Conservation (phyloP, 37 sponge, comb jelly and placozoan genomes). For the Geodia barretti region DNA sequence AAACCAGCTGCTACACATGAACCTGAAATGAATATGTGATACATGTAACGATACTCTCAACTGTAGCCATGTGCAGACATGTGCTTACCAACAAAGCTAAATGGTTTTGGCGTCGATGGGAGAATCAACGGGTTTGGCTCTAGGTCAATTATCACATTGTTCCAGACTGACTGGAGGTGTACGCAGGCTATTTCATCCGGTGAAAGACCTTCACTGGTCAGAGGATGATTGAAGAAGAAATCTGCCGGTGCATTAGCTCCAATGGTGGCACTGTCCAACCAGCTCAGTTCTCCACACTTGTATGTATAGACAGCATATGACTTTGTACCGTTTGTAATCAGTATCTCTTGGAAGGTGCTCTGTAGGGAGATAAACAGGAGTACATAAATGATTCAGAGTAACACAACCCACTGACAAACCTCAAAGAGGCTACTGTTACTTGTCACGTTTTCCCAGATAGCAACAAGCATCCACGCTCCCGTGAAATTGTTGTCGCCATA, state of each 20-base stretch:
- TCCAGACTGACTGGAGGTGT: not conserved
- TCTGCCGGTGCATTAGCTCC: not conserved
- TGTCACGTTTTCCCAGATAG: not conserved
- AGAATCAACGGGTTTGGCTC: not conserved
- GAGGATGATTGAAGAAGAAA: not conserved
- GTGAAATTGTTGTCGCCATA: not conserved
- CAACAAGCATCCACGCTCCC: not conserved
- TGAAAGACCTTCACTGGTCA: not conserved
- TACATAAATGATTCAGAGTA: not conserved
- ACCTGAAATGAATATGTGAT: too few species aligned
- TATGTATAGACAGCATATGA: slow-evolving; percentile 7
- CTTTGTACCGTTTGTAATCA: not conserved
- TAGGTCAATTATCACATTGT: not conserved
- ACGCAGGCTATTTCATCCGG: slow-evolving; percentile 4
- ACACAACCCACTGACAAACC: not conserved
- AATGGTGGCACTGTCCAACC: slow-evolving; percentile 1
- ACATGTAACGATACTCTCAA: too few species aligned
- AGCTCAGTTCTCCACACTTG: not conserved
- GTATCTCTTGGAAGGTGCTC: not conserved
- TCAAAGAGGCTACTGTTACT: not conserved
- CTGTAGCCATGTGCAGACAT: too few species aligned
- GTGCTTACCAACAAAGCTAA: not conserved
- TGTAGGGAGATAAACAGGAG: not conserved
- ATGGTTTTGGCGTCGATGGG: not conserved
- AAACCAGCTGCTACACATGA: slow-evolving; percentile 16